Conservation (phyloP, 2,797 vertebrate genomes). For the Parotocinclus haroldoi region DNA sequence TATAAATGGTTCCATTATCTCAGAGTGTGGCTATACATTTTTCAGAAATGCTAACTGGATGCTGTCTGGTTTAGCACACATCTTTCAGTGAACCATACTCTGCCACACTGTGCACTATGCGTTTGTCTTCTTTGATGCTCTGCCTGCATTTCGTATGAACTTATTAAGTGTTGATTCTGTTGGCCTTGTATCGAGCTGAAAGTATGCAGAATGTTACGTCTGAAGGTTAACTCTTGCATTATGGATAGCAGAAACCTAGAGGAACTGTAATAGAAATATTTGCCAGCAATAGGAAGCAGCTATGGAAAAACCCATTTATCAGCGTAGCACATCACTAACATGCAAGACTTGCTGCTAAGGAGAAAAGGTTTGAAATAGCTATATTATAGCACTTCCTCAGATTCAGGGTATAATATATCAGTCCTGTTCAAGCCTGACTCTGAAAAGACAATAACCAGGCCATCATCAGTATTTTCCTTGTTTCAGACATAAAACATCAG, state of each 20-base stretch:
- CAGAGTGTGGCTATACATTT: slow-evolving; percentile 26
- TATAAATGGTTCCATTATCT: slow-evolving; percentile 31
- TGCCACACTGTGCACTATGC: slow-evolving; percentile 15
- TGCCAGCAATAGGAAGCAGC: slow-evolving; percentile 32
- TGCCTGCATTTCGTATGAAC: slow-evolving; percentile 18
- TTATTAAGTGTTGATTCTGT: slow-evolving; percentile 17
- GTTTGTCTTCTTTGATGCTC: background rate
- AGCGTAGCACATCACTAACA: slow-evolving; percentile 18
- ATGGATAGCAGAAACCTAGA: slow-evolving; percentile 29
- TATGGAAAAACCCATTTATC: slow-evolving; percentile 37
- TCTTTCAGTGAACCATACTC: slow-evolving; percentile 13
- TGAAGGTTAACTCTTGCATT: slow-evolving; percentile 28
- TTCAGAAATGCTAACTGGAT: slow-evolving; percentile 27
- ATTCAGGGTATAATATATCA: no score
- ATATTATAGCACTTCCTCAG: no score
- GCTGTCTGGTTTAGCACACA: slow-evolving; percentile 15
- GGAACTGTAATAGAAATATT: slow-evolving; percentile 33
- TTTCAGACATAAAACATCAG: slow-evolving; percentile 7
- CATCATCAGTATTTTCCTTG: slow-evolving; percentile 26
- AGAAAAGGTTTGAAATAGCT: slow-evolving; percentile 7
- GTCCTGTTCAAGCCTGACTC: slow-evolving; percentile 8
- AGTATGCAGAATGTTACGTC: background rate
- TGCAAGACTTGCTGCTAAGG: slow-evolving; percentile 27
- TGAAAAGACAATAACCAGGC: slow-evolving; percentile 41
- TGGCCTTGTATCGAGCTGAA: background rate